Percentiles rank a stretch among this genome's conserved stretches.
These are phyloP conservation scores for Protomyctophum bolini DNA, from an alignment of 2,113 vertebrate genomes.

Conservation along the genomic window DNA sequence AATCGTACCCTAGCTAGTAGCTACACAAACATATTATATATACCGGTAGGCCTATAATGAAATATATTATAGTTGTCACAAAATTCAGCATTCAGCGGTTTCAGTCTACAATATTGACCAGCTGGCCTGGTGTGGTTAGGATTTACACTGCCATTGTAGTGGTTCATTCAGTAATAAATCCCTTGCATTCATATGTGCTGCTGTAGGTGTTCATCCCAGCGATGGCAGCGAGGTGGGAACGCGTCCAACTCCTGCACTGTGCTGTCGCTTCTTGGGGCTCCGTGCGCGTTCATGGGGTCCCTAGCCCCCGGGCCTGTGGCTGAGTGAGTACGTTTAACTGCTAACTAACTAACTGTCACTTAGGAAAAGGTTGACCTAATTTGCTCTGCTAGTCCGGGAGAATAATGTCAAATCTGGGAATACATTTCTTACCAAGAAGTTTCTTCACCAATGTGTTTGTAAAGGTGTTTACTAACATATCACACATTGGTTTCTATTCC, in stretches of 20 bases:
- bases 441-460: no score
- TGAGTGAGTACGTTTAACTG: constrained; percentile 77
- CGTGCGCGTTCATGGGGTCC: constrained; percentile 86
- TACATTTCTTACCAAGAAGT: no score
- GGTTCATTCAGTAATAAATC: background rate
- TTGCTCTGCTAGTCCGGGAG: no score
- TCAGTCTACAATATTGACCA: background rate
- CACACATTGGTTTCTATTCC: no score
- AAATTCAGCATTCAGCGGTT: background rate
- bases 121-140: background rate
- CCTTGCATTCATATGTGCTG: background rate
- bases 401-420: no score
- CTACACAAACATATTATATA: no score
- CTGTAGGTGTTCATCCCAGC: constrained; percentile 84
- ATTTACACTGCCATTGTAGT: background rate
- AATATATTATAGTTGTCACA: background rate
- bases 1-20: no score
- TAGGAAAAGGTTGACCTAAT: no score
- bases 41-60: no score
- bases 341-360: no score
- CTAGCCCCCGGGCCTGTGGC: constrained; percentile 80
- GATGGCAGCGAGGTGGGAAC: constrained; percentile 89
- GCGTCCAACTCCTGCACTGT: constrained; percentile 90
- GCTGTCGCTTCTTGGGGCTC: constrained; percentile 83
- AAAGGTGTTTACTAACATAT: no score